Base-by-base conservation (phyloP, 2,113 vertebrate genomes). In the Gadus macrocephalus region DNA sequence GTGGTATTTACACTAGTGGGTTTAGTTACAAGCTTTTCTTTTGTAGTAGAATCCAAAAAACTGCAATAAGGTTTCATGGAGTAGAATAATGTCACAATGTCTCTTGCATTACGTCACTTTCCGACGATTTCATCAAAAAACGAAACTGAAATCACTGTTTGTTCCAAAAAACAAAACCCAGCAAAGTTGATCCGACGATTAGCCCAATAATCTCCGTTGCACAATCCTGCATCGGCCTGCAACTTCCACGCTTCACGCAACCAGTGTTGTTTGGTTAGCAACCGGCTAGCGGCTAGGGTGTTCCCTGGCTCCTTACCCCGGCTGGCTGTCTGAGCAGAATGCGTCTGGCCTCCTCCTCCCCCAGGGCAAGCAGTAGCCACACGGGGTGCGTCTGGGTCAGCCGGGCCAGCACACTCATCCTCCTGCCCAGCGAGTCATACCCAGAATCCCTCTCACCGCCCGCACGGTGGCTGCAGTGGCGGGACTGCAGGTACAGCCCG, bases 391-490 rank as follows among this genome's bases (percentile, higher is more conserved):
- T 97, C 66, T 95, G 93, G 4, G 93, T 93, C 53, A 98, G 92
- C 64, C 94, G 85, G 86, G 98, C 95, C 84, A 97, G 71, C 74
- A 98, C 92, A 74, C 95, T 98, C 81, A 97, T 92, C 81, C 92
- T 93, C 81, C 91, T 91, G 55, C 93, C 89, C 15, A 96, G 83
- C 27, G 93, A 95, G 79, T 96, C 94, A 5, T 95, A 96, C 67
- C 95, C 95, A 62, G 94, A 96, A 82, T 96, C 94, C 72, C 93
- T 91, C 12, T 92, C 91, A 14, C 87, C 90, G 53, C 71, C 80
- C 27, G 86, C 89, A 0, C 83, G 67, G 0, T 83, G 67, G 0
- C 89, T 82, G 16, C 66, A 75, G 71, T 53, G 66, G 25, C 67
- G 73, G 9, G 81, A 72, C 85, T 94, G 92, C 3, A 91, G 77